phyloP scores from a whole-genome alignment of 2,797 vertebrate species.

The Gadopsis bispinosus region DNA sequence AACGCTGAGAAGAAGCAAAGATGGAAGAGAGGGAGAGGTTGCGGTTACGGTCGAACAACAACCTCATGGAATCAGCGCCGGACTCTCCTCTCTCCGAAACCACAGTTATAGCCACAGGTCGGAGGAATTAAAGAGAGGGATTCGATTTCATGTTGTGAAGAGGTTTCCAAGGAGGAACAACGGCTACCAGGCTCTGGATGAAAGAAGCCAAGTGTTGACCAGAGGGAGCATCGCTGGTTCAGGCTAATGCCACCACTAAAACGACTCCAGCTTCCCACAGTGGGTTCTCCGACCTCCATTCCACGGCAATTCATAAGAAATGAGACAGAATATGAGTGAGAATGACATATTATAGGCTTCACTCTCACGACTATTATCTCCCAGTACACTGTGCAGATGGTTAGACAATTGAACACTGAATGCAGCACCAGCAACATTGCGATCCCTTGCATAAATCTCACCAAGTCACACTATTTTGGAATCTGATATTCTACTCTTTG shows the following conservation, averaged over 20 bases:
- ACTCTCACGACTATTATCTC: slow-evolving; percentile 14
- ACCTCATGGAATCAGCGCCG: slow-evolving; percentile 45
- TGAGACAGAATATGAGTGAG: slow-evolving; percentile 18
- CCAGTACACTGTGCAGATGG: neutral
- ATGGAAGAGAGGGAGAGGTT: slow-evolving; percentile 53
- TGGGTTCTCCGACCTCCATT: neutral
- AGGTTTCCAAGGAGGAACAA: slow-evolving; percentile 34
- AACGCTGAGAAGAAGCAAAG: slow-evolving; percentile 18
- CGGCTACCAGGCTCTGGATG: neutral
- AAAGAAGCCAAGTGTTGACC: slow-evolving; percentile 30
- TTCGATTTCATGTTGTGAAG: slow-evolving; percentile 59
- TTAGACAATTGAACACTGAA: neutral
- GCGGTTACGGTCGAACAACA: slow-evolving; percentile 57
- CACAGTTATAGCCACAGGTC: slow-evolving; percentile 52
- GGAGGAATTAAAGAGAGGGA: slow-evolving; percentile 51
- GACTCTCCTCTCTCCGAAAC: slow-evolving; percentile 47
- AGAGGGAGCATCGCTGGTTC: slow-evolving; percentile 45
- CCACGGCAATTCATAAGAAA: slow-evolving; percentile 22
- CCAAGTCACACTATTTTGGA: neutral
- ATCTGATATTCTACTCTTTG: neutral
- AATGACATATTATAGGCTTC: slow-evolving; percentile 5
- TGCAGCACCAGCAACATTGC: neutral
- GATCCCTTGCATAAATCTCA: neutral
- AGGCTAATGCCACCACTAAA: slow-evolving; percentile 15
- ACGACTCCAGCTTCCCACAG: slow-evolving; percentile 33